Evolutionary conservation across 1,140 invertebrate species (phyloP), one percentile per base, ranked within the genome.

Genomic region (Dendrolimus kikuchii): DNA sequence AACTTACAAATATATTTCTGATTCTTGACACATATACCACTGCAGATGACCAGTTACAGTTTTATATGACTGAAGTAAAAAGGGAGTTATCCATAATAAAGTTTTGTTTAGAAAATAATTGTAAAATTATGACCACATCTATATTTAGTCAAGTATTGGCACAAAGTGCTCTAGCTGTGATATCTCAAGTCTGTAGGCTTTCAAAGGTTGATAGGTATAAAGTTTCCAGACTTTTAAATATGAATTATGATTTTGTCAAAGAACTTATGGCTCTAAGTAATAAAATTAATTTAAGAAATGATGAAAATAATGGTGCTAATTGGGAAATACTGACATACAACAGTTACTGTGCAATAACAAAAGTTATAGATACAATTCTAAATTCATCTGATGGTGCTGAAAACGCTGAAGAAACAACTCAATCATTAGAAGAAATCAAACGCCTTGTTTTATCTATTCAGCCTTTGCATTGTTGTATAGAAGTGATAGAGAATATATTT

Each of bases 241-340:
- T 73, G 7, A 88, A 88, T 51, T 85, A 81, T 63, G 82, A 87
- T 40, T 81, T 81, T 55, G 72, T 87, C 47, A 69, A 66, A 38
- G 84, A 87, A 53, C 60, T 86, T 42, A 64, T 71, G 49, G 60
- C 55, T 39, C 54, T 78, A 37, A 78, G 68, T 53, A 71, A 73
- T 50, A 81, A 76, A 64, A 58, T 5, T 37, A 54, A 66, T n/a
- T 40, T 47, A 36, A 74, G 63, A 58, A 54, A 6, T 49, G 40
- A 60, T 57, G 61, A 67, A 40, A 59, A 60, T 44, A 41, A 44
- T 56, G 59, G 51, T 49, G 53, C 62, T 7, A 80, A 77, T 49
- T 88, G 86, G 86, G 85, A 88, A 59, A 73, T 86, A 51, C 75
- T 80, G 37, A 82, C 77, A 6, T 88, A 87, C 50, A 87, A 87